These are phyloP conservation scores for Zalophus californianus DNA, from an alignment of 2,797 vertebrate species.

Conservation along the genomic window DNA sequence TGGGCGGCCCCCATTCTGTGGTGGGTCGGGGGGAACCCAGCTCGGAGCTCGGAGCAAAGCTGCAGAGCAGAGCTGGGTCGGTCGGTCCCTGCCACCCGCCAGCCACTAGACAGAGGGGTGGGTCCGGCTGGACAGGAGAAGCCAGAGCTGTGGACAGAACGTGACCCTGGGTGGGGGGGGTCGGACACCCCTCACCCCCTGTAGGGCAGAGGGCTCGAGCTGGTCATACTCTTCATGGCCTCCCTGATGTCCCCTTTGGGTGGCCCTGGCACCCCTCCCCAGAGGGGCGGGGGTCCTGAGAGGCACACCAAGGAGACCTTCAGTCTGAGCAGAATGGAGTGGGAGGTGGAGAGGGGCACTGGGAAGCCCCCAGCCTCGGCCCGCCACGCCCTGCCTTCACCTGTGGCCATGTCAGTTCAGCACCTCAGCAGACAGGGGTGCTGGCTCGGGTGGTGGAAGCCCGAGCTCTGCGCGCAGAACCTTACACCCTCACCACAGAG, in stretches of 20 bases:
- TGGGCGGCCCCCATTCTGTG: accelerated
- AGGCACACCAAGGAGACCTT: background rate
- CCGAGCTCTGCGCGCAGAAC: background rate
- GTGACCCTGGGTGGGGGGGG: background rate
- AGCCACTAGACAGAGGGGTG: background rate
- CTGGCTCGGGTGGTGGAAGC: background rate
- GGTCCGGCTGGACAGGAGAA: background rate
- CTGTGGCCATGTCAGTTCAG: too few relatives aligned
- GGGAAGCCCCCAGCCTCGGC: background rate
- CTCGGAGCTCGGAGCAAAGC: background rate
- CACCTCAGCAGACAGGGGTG: accelerated
- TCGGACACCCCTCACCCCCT: background rate
- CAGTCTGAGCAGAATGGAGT: background rate
- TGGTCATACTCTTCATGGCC: background rate
- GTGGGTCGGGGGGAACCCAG: accelerated
- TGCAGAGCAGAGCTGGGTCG: background rate
- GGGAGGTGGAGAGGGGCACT: background rate
- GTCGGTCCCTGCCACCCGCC: background rate
- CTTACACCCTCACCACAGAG: background rate
- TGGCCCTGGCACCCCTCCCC: background rate
- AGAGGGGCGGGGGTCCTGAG: background rate
- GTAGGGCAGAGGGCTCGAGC: background rate
- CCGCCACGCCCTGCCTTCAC: accelerated
- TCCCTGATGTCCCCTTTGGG: accelerated
- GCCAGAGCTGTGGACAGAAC: background rate